These are phyloP conservation scores for Cavia porcellus DNA, from an alignment of 2,113 vertebrate species.

Conservation along the genomic window DNA sequence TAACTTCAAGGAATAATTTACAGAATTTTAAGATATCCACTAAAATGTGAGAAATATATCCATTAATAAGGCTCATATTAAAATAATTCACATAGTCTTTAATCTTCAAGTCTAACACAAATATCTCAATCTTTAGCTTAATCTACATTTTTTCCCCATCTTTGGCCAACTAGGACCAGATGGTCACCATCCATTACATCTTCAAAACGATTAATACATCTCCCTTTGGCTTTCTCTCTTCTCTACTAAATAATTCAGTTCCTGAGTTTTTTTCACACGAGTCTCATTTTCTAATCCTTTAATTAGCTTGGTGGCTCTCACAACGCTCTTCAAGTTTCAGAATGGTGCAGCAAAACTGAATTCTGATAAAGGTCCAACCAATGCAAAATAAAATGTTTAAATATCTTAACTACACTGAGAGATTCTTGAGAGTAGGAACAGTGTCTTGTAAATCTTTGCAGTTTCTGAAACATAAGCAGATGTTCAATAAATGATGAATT, in stretches of 20 bases:
- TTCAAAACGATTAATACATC: constrained; percentile 32
- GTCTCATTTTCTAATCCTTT: constrained; percentile 66
- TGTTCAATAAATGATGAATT: constrained; percentile 24
- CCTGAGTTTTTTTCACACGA: background rate
- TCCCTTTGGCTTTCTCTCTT: constrained; percentile 53
- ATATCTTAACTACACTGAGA: background rate
- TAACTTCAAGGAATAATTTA: background rate
- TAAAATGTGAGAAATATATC: background rate
- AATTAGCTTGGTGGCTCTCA: constrained; percentile 62
- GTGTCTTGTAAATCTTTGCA: background rate
- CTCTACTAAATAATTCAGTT: constrained; percentile 67
- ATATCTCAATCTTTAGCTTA: background rate
- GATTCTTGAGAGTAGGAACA: background rate
- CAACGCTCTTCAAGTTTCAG: constrained; percentile 41
- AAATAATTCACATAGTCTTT: constrained; percentile 32
- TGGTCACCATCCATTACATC: constrained; percentile 41
- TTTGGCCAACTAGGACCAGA: constrained; percentile 54
- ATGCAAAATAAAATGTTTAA: constrained; percentile 21
- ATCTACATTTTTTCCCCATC: background rate
- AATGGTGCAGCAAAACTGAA: constrained; percentile 9
- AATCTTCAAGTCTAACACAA: background rate
- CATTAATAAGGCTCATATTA: background rate
- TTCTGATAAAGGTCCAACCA: background rate
- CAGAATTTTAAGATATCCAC: background rate
- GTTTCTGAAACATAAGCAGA: background rate